phyloP scores from a whole-genome alignment of 2,113 vertebrate genomes.

The Typhlomys cinereus region DNA sequence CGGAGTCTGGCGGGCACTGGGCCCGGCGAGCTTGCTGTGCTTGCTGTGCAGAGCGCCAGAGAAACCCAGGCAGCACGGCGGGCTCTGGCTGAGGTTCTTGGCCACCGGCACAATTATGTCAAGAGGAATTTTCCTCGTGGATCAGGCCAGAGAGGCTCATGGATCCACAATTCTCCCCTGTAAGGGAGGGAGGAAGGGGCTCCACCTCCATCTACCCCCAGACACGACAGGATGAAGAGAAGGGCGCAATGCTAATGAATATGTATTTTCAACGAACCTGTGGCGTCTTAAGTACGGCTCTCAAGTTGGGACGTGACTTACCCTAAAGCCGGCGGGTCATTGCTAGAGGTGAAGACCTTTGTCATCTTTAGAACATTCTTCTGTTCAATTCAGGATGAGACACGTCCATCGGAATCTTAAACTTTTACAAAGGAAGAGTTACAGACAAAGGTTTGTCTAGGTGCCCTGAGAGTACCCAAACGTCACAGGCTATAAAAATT shows the following conservation, averaged over 20 bases:
- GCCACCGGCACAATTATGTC: constrained; percentile 20
- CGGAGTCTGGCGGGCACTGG: background rate
- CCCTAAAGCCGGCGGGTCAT: background rate
- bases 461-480: background rate
- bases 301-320: background rate
- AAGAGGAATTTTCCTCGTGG: constrained; percentile 32
- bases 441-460: background rate
- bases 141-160: background rate
- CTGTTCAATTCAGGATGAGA: background rate
- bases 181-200: background rate
- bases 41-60: background rate
- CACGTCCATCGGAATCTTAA: background rate
- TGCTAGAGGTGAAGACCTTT: background rate
- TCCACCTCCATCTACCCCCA: background rate
- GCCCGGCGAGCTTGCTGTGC: background rate
- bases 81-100: background rate
- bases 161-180: background rate
- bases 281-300: background rate
- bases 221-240: background rate
- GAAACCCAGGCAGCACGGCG: background rate
- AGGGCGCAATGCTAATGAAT: background rate
- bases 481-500: background rate
- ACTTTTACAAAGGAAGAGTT: background rate
- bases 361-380: background rate
- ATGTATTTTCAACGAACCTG: background rate